Evolutionary conservation across 2,888 invertebrate species (phyloP), one percentile per base, ranked within the genome.

Genomic region (Cataglyphis rosenhaueri): DNA sequence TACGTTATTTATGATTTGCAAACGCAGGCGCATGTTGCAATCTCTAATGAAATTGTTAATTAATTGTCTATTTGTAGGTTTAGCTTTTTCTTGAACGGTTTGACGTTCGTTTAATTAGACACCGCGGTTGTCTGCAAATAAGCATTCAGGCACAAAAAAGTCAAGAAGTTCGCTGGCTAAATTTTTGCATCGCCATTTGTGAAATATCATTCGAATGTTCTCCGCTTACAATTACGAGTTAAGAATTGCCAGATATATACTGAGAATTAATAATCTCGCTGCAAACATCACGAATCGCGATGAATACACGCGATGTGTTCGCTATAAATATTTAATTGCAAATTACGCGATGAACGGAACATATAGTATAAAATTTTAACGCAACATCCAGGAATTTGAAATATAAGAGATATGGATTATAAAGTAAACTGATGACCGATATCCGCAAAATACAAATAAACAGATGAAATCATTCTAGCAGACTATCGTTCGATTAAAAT

Each of bases 91-190:
- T 55, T 52, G 18, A 4, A 55, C 32, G 71, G 59, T 44, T 71
- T 78, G 73, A 78, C 78, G 57, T 78, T 32, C 78, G 57, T 78
- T 78, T 78, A 71, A 78, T 78, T 70, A 59, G 44, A 78, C 57
- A 70, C 57, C 70, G 57, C 25, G 48, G 66, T 25, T 68, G 76
- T 66, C 70, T 29, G 70, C 59, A 59, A 55, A 4, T 25, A 44
- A 57, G 35, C 29, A 44, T 57, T 78, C 21, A 18, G 44, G 15
- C 5, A 21, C n/a, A 8, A 3, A 21, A 29, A 25, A n/a, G 73
- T 59, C 35, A 41, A 73, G 29, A 9, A 25, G 9, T 15, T 21
- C 25, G 55, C n/a, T 38, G 15, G 55, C 38, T 15, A 25, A 35
- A 41, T 78, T 78, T 70, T 57, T 78, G 38, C 52, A 65, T n/a